These are phyloP conservation scores for Dynastes tityus DNA, from an alignment of 2,888 invertebrate genomes.

Conservation along the genomic window DNA sequence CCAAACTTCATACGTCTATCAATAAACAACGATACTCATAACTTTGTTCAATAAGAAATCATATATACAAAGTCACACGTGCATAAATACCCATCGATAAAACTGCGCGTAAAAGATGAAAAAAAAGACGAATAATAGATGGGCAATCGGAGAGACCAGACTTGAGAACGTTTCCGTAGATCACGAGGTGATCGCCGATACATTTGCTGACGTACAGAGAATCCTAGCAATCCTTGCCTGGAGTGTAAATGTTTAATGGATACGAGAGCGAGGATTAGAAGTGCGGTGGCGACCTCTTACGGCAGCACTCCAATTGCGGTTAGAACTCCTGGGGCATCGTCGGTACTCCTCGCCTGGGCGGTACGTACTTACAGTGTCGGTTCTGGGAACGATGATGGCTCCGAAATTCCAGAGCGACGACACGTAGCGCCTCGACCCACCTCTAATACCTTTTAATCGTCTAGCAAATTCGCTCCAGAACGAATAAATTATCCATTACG, in stretches of 20 bases:
- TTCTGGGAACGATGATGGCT: constrained; percentile 2
- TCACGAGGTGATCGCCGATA: constrained; percentile 45
- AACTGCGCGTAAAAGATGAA: neutral
- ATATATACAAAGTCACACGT: too few relatives aligned
- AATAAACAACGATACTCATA: too few relatives aligned
- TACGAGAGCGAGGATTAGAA: constrained; percentile 68
- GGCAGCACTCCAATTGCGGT: constrained; percentile 68
- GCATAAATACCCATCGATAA: too few relatives aligned
- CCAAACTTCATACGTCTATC: too few relatives aligned
- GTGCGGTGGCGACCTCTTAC: constrained; percentile 65
- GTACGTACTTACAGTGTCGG: constrained; percentile 22
- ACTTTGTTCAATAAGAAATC: too few relatives aligned
- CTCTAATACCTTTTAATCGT: constrained; percentile 46
- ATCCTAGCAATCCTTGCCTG: constrained; percentile 67
- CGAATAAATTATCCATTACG: constrained; percentile 44
- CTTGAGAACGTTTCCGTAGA: constrained; percentile 49
- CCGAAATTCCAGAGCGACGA: constrained; percentile 13
- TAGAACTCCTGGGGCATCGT: constrained; percentile 52
- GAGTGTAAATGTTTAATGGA: constrained; percentile 70
- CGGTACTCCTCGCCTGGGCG: constrained; percentile 30
- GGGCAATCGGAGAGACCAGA: too few relatives aligned
- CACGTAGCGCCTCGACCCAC: constrained; percentile 18
- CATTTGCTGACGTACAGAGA: constrained; percentile 53
- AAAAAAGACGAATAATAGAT: neutral
- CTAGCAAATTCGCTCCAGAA: constrained; percentile 39